Evolutionary conservation across 2,113 vertebrate genomes (phyloP), one percentile per base, ranked within the genome.

Genomic region (Scytalopus superciliaris): DNA sequence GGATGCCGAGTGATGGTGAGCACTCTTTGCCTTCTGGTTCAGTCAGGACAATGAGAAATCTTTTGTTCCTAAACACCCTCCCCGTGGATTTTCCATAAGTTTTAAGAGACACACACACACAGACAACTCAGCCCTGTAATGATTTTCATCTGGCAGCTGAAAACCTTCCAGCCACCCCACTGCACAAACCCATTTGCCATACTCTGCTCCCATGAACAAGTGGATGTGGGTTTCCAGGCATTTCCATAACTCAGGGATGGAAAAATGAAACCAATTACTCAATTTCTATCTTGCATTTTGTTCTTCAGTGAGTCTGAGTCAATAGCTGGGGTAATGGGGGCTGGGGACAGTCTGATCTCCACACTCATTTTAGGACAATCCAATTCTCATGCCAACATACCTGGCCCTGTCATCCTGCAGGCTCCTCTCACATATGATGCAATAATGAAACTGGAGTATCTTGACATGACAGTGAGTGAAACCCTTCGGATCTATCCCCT

Each of bases 391-490:
- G 6, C 40, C 15, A 28, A n/a, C 53, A 50, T 47, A 35, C 18
- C 64, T 68, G 37, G 8, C 42, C 18, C 23, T 10, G 21, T 3
- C 23, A 6, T 25, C 37, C 40, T 33, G 6, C 64, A 97, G 97
- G 94, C 90, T 90, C 90, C 96, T 11, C 56, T 94, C 37, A 97
- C 98, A 0, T 99, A 99, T 0, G 98, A 99, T 1, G 39, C 94
- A 0, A 4, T 99, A 14, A 98, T 96, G 96, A 97, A 98, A 35
- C 47, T 99, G 97, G 98, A 99, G 23, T 99, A 99, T 40, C 93
- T 99, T 7, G 99, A 99, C 70, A 97, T 98, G 92, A 17, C 90
- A 10, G 6, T 98, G 88, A 98, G 45, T 0, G 99, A 99, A 96
- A 98, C 95, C 31, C 96, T 99, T 14, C 90, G 98, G 13, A 1